phyloP scores from a whole-genome alignment of 2,113 vertebrate genomes.

The Apodemus speciosus region DNA sequence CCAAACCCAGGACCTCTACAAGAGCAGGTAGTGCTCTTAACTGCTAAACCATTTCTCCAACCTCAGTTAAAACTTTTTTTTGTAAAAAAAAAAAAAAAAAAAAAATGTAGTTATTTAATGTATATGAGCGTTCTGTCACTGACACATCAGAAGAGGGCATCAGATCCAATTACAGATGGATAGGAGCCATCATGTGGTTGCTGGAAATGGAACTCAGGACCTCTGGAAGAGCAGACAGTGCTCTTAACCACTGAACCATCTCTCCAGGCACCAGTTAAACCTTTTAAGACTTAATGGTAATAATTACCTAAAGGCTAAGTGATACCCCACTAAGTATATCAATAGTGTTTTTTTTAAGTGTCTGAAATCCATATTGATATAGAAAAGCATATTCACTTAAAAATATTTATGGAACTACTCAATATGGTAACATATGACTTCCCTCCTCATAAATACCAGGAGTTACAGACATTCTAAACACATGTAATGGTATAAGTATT shows the following conservation, averaged over 20 bases:
- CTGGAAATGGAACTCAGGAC: neutral
- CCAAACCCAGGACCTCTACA: neutral
- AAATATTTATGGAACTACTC: constrained; percentile 23
- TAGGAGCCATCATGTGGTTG: no score
- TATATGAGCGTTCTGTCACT: no score
- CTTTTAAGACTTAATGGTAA: neutral
- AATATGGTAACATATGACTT: neutral
- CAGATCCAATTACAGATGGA: no score
- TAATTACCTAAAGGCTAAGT: constrained; percentile 27
- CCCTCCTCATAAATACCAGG: constrained; percentile 1
- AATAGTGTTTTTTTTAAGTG: constrained; percentile 10
- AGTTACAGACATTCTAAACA: neutral
- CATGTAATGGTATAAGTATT: neutral
- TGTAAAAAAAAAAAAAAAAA: no score
- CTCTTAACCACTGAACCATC: neutral
- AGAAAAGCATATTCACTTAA: constrained; percentile 12
- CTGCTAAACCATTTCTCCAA: neutral
- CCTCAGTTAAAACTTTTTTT: neutral
- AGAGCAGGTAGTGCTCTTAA: neutral
- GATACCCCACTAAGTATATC: no score
- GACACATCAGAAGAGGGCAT: no score
- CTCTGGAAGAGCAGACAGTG: neutral
- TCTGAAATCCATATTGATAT: neutral
- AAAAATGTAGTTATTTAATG: no score
- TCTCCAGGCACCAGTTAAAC: neutral